Conservation (phyloP, 2,113 vertebrate species). For the Peromyscus leucopus region DNA sequence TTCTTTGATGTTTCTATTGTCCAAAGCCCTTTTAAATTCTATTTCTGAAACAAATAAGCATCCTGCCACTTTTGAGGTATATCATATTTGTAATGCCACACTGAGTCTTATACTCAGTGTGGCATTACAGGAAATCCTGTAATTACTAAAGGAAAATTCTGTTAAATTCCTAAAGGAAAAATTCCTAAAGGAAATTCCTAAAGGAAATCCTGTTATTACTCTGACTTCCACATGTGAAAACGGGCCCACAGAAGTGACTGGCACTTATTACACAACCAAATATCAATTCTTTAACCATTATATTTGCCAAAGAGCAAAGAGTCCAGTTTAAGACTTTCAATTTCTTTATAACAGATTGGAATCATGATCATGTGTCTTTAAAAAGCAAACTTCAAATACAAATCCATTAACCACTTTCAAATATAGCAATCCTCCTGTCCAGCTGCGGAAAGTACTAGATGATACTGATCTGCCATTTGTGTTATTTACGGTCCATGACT, state of each 20-base stretch:
- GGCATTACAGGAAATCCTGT: background rate
- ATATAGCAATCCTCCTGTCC: slow-evolving; percentile 91
- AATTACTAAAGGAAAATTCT: background rate
- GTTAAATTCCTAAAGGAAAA: no score
- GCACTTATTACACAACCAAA: background rate
- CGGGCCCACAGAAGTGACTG: background rate
- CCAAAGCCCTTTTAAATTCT: background rate
- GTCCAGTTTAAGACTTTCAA: slow-evolving; percentile 24
- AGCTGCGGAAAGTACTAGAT: slow-evolving; percentile 93
- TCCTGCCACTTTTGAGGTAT: background rate
- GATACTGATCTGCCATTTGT: slow-evolving; percentile 96
- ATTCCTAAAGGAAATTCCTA: background rate
- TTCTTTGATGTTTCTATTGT: background rate
- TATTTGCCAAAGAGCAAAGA: slow-evolving; percentile 47
- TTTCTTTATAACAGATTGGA: slow-evolving; percentile 66
- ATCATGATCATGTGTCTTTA: slow-evolving; percentile 86
- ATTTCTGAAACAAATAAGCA: background rate
- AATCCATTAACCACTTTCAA: slow-evolving; percentile 91
- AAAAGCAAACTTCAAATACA: slow-evolving; percentile 90
- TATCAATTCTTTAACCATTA: background rate
- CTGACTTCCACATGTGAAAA: background rate
- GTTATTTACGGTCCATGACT: slow-evolving; percentile 97
- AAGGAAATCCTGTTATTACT: background rate
- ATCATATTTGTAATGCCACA: background rate
- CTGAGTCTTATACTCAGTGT: background rate